Percentiles rank a stretch among this genome's conserved stretches.
Evolutionary conservation across 1,140 invertebrate genomes (phyloP).

Genomic region (Pectinophora gossypiella): DNA sequence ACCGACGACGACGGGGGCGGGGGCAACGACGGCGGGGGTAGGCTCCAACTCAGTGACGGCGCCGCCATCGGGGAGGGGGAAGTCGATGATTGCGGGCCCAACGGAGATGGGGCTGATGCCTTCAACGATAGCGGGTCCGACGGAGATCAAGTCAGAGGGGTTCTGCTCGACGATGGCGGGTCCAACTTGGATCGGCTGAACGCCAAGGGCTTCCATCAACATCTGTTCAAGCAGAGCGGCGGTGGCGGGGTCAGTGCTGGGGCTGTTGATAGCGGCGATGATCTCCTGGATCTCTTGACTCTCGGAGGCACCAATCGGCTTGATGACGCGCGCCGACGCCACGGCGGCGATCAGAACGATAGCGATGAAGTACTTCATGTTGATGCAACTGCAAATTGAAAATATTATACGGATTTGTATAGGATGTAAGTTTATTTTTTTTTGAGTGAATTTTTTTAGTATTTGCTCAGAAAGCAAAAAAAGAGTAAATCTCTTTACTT

Average conservation of each 20-base stretch:
- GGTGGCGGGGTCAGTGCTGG: slow-evolving; percentile 51
- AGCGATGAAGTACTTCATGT: slow-evolving; percentile 50
- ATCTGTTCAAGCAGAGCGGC: slow-evolving; percentile 40
- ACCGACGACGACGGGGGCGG: not conserved
- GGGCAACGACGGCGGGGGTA: slow-evolving; percentile 15
- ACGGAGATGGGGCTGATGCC: slow-evolving; percentile 12
- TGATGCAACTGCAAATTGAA: too few species aligned
- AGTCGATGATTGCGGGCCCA: slow-evolving; percentile 27
- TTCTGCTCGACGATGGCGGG: not conserved
- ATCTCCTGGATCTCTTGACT: slow-evolving; percentile 37
- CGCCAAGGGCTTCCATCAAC: slow-evolving; percentile 31
- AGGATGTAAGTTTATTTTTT: too few species aligned
- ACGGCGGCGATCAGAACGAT: slow-evolving; percentile 40
- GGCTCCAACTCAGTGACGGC: slow-evolving; percentile 9
- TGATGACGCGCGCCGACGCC: slow-evolving; percentile 32
- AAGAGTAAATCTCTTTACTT: too few species aligned
- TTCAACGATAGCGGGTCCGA: slow-evolving; percentile 14
- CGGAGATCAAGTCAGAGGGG: slow-evolving; percentile 9
- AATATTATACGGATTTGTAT: too few species aligned
- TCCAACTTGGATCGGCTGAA: not conserved
- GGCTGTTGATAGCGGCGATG: slow-evolving; percentile 47
- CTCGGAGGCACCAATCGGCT: slow-evolving; percentile 16
- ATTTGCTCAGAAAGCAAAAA: too few species aligned
- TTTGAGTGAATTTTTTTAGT: too few species aligned
- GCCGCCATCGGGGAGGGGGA: slow-evolving; percentile 19